phyloP scores from a whole-genome alignment of 2,888 invertebrate species.

The Athripsodes cinereus region DNA sequence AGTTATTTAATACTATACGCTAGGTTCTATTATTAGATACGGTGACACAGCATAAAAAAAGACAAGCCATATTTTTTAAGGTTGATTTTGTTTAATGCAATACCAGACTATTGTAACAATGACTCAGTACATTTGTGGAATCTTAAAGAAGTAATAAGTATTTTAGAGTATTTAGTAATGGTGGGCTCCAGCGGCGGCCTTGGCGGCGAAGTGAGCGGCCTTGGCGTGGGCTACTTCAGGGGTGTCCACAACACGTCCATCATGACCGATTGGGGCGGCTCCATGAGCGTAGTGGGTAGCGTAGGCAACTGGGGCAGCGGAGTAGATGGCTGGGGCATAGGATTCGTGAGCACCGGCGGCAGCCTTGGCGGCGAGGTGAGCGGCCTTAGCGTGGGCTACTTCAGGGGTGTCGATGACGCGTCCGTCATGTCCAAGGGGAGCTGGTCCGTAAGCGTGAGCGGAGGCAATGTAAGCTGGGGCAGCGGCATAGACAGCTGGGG shows the following conservation, averaged over 20 bases:
- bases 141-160: too few relatives aligned
- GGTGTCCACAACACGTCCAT: constrained; percentile 54
- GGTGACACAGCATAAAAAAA: too few relatives aligned
- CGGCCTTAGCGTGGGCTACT: constrained; percentile 23
- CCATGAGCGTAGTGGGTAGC: constrained; percentile 8
- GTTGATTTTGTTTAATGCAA: too few relatives aligned
- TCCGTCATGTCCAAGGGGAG: constrained; percentile 18
- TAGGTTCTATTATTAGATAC: too few relatives aligned
- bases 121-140: background rate
- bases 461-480: background rate
- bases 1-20: too few relatives aligned
- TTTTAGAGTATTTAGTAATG: background rate
- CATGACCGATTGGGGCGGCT: constrained; percentile 37
- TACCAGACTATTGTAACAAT: background rate
- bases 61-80: too few relatives aligned
- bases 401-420: constrained; percentile 24
- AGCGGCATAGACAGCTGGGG: background rate
- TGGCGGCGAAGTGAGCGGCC: constrained; percentile 53
- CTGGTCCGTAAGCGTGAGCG: constrained; percentile 1
- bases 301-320: constrained; percentile 2
- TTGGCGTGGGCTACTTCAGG: constrained; percentile 58
- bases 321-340: background rate
- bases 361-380: constrained; percentile 21
- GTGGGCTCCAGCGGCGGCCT: constrained; percentile 32
- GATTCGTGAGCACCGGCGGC: constrained; percentile 8